Evolutionary conservation across 1,140 invertebrate species (phyloP), one percentile per base, ranked within the genome.

Genomic region (Cydia strobilella): DNA sequence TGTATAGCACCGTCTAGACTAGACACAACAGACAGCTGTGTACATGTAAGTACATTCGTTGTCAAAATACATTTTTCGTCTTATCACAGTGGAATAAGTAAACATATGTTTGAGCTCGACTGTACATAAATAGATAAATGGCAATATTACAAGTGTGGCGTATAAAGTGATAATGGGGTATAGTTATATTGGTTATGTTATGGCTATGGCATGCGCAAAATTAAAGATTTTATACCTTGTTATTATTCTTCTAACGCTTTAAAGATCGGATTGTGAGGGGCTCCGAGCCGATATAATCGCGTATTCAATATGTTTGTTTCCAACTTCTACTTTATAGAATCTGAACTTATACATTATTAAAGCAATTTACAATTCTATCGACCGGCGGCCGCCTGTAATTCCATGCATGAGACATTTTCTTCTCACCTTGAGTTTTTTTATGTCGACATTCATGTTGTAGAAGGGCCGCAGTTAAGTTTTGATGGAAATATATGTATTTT

Each of bases 311-410:
- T 20, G 20, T 73, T 42, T 69, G 65, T 69, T 82, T 81, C 72
- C 75, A 74, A 77, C 72, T 83, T 69, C 80, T 81, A 76, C 81
- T 81, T 20, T 35, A 72, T 74, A 78, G 54, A 69, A 77, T 77
- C 73, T 76, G 76, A 78, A 78, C 79, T 75, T 82, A 84, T 88
- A 83, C 79, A 86, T 89, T 83, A 89, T 89, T 86, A 76, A 86
- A 83, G 75, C 77, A 74, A 89, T 91, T 89, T 91, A 90, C 87
- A 90, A 91, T 91, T 91, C 88, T 90, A 91, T 89, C 85, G 85
- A 88, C 85, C 83, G 81, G 54, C 77, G 79, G 77, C 78, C 79
- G 77, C 69, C 75, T 79, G 82, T 87, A 88, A 86, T 88, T 79
- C 76, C 81, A 85, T 88, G 81, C 84, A 84, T 80, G 80, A 85